Percentiles rank a stretch among this genome's conserved stretches.
Evolutionary conservation across 2,113 vertebrate genomes (phyloP).

Genomic region (Vulpes vulpes): DNA sequence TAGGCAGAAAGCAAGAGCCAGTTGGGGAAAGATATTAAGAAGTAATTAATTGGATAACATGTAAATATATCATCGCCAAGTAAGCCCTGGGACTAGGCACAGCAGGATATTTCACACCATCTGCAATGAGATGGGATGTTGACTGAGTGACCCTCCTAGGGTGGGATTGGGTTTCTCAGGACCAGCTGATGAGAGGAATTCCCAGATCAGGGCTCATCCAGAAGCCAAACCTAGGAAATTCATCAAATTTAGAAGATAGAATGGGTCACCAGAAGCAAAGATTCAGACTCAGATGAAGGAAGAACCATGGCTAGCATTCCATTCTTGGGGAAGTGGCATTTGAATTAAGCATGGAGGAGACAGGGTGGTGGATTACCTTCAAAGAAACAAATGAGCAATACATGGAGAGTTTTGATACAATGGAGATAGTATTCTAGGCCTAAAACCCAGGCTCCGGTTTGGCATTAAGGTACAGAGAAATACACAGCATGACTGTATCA

Average conservation of each 20-base stretch:
- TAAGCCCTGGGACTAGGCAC: not conserved
- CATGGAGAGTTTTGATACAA: not conserved
- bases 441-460: not conserved
- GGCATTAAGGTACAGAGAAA: not conserved
- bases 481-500: not conserved
- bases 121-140: not conserved
- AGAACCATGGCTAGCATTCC: not conserved
- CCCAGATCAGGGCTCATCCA: not conserved
- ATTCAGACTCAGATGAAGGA: not conserved
- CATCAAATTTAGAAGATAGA: not conserved
- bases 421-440: not conserved
- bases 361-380: rapidly evolving
- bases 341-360: not conserved
- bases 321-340: not conserved
- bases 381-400: not conserved
- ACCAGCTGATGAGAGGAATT: not conserved
- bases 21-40: not conserved
- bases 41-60: not conserved
- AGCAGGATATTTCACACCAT: not conserved
- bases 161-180: not conserved
- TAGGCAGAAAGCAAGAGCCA: not conserved
- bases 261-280: not conserved
- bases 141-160: not conserved
- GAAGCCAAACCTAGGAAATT: not conserved
- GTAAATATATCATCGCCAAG: not conserved